Percentiles rank a stretch among this genome's conserved stretches.
These are phyloP conservation scores for Unio delphinus DNA, from an alignment of 2,888 invertebrate genomes.

Conservation along the genomic window DNA sequence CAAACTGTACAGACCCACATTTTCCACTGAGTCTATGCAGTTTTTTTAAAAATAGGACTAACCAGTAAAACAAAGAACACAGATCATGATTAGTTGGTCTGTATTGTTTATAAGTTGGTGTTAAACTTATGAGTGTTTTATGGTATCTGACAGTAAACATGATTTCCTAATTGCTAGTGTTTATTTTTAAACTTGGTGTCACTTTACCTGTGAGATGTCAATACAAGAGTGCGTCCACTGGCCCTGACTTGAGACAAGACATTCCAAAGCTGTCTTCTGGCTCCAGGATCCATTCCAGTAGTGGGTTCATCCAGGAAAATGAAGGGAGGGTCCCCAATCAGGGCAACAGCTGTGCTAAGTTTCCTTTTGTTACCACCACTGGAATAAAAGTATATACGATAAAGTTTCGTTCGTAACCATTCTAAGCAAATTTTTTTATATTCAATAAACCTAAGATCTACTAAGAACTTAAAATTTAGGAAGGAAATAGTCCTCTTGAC, in stretches of 20 bases:
- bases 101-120: too few relatives aligned
- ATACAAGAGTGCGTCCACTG: slow-evolving; percentile 82
- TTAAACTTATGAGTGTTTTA: too few relatives aligned
- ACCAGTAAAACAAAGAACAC: too few relatives aligned
- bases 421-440: neutral
- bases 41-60: too few relatives aligned
- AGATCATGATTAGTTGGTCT: too few relatives aligned
- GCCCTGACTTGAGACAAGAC: slow-evolving; percentile 73
- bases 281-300: slow-evolving; percentile 85
- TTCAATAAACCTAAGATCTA: neutral
- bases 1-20: too few relatives aligned
- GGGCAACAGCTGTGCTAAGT: slow-evolving; percentile 64
- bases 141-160: too few relatives aligned
- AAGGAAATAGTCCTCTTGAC: neutral
- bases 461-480: neutral
- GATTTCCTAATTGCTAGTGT: too few relatives aligned
- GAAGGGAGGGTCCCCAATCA: slow-evolving; percentile 66
- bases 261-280: slow-evolving; percentile 85
- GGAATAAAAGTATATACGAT: slow-evolving; percentile 1
- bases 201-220: slow-evolving; percentile 78
- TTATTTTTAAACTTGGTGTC: too few relatives aligned
- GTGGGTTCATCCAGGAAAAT: slow-evolving; percentile 66
- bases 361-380: slow-evolving; percentile 69
- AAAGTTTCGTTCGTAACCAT: neutral
- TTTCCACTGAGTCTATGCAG: too few relatives aligned